Conservation (phyloP, 2,797 vertebrate genomes). For the Lutjanus argentimaculatus region DNA sequence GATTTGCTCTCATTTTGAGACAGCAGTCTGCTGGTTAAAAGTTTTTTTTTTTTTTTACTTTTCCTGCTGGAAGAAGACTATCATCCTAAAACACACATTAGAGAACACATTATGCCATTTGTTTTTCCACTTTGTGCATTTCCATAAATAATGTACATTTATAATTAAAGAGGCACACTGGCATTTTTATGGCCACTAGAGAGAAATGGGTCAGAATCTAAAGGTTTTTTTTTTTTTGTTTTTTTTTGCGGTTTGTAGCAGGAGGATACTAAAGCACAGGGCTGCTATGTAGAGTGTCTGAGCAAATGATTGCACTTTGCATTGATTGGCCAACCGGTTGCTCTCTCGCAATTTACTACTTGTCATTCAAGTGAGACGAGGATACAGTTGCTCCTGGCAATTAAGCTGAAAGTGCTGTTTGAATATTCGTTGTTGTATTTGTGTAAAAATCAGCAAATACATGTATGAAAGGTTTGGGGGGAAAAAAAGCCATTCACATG, state of each 20-base stretch:
- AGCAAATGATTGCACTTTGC: slow-evolving; percentile 64
- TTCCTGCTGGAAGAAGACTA: background rate
- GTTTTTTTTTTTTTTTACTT: background rate
- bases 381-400: slow-evolving; percentile 34
- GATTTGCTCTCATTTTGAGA: background rate
- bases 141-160: slow-evolving; percentile 63
- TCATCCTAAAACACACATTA: slow-evolving; percentile 9
- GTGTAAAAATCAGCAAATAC: background rate
- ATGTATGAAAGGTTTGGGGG: background rate
- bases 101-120: slow-evolving; percentile 28
- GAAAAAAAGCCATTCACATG: background rate
- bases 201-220: slow-evolving; percentile 53
- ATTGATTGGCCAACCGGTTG: slow-evolving; percentile 50
- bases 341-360: slow-evolving; percentile 43
- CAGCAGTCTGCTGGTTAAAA: slow-evolving; percentile 6
- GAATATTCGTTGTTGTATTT: slow-evolving; percentile 6
- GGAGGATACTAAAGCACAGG: slow-evolving; percentile 47
- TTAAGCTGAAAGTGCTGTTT: slow-evolving; percentile 36
- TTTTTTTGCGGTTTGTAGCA: slow-evolving; percentile 40
- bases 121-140: slow-evolving; percentile 41
- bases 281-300: slow-evolving; percentile 54
- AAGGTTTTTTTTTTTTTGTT: slow-evolving; percentile 59
- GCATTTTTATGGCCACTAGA: slow-evolving; percentile 69
- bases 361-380: slow-evolving; percentile 43
- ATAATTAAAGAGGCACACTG: slow-evolving; percentile 70